phyloP scores from a whole-genome alignment of 1,140 invertebrate genomes.

The Diorhabda carinulata region DNA sequence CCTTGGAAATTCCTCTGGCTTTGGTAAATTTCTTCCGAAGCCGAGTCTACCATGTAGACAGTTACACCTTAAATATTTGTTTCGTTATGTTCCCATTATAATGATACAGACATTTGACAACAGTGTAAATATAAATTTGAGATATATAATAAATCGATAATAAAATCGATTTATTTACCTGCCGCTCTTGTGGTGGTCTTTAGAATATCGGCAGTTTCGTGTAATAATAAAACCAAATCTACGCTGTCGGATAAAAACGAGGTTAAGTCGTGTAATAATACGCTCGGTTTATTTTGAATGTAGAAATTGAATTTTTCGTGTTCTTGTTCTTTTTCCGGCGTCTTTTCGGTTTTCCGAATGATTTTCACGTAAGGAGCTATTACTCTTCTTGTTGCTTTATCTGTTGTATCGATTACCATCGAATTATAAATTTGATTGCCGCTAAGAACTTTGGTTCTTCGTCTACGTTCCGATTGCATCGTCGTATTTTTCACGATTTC shows the following conservation, averaged over 20 bases:
- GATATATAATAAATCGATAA: too few relatives aligned
- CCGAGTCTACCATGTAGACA: slow-evolving; percentile 51
- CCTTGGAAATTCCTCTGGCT: slow-evolving; percentile 46
- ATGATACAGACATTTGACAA: too few relatives aligned
- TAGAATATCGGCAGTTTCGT: slow-evolving; percentile 54
- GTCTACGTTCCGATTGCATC: too few relatives aligned
- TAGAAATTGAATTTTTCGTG: slow-evolving; percentile 40
- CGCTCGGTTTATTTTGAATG: slow-evolving; percentile 41
- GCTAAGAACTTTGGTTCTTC: too few relatives aligned
- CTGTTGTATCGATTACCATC: slow-evolving; percentile 24
- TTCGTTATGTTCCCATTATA: too few relatives aligned
- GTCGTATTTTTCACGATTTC: too few relatives aligned
- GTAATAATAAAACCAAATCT: slow-evolving; percentile 51
- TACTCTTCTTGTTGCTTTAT: slow-evolving; percentile 50
- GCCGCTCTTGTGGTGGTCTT: slow-evolving; percentile 52
- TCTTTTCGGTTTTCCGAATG: slow-evolving; percentile 46
- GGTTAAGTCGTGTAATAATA: slow-evolving; percentile 39
- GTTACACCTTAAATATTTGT: slow-evolving; percentile 45
- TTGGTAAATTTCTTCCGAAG: slow-evolving; percentile 51
- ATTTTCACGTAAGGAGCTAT: slow-evolving; percentile 55
- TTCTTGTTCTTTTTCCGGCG: slow-evolving; percentile 28
- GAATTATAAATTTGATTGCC: too few relatives aligned
- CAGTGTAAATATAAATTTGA: too few relatives aligned
- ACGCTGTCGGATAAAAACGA: slow-evolving; percentile 51
- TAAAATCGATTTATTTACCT: slow-evolving; percentile 39